These are phyloP conservation scores for Argyrosomus regius DNA, from an alignment of 2,797 vertebrate genomes.

Conservation along the genomic window DNA sequence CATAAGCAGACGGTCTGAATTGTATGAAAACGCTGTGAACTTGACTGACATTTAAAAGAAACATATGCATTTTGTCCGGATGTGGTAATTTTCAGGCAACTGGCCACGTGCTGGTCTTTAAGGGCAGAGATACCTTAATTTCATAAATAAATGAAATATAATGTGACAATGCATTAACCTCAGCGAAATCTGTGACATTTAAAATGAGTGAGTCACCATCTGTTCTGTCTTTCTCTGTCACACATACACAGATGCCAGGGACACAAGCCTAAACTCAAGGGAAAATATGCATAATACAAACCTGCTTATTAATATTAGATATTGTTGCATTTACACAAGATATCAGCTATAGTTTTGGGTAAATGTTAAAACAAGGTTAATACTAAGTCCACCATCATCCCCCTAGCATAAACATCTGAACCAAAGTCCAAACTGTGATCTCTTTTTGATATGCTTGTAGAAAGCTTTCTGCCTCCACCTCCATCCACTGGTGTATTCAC, in stretches of 20 bases:
- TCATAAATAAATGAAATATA: slow-evolving; percentile 56
- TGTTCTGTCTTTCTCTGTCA: neutral
- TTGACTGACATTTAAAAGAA: slow-evolving; percentile 51
- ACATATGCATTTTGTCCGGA: slow-evolving; percentile 2
- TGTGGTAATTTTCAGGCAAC: slow-evolving; percentile 24
- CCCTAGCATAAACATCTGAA: slow-evolving; percentile 22
- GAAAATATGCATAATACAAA: slow-evolving; percentile 17
- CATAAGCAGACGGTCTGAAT: slow-evolving; percentile 13
- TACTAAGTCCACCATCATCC: slow-evolving; percentile 3
- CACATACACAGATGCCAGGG: neutral
- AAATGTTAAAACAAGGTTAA: slow-evolving; percentile 6
- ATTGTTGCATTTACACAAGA: neutral
- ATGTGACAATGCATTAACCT: slow-evolving; percentile 66
- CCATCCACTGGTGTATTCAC: neutral
- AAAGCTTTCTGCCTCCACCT: slow-evolving; percentile 13
- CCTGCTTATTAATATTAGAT: neutral
- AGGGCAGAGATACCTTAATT: slow-evolving; percentile 48
- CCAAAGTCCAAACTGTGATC: slow-evolving; percentile 31
- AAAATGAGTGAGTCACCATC: slow-evolving; percentile 54
- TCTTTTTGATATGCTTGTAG: slow-evolving; percentile 35
- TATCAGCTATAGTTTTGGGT: neutral
- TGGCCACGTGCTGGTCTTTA: slow-evolving; percentile 33
- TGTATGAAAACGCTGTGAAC: slow-evolving; percentile 25
- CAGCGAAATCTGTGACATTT: slow-evolving; percentile 60
- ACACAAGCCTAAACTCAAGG: slow-evolving; percentile 19